These are phyloP conservation scores for Hofmannophila pseudospretella DNA, from an alignment of 2,888 invertebrate genomes.

Conservation along the genomic window DNA sequence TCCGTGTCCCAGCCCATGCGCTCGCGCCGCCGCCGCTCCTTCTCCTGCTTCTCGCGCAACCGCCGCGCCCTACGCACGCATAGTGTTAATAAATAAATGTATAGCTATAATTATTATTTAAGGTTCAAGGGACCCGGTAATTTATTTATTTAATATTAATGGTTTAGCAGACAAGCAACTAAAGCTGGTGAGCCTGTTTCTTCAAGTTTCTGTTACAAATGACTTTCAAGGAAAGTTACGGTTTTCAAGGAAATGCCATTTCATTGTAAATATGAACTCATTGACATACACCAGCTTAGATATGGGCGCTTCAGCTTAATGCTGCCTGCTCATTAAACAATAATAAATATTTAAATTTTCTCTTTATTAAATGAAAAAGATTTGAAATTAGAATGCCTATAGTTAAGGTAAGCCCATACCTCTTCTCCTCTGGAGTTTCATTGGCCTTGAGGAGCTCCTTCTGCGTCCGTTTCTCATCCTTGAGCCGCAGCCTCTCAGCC, in stretches of 20 bases:
- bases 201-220: no score
- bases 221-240: no score
- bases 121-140: not conserved
- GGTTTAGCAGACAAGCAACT: not conserved
- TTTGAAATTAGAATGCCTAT: no score
- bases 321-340: no score
- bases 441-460: conserved; percentile 90
- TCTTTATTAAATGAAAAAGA: no score
- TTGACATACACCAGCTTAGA: no score
- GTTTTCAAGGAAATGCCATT: no score
- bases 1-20: conserved; percentile 99
- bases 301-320: no score
- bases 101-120: not conserved
- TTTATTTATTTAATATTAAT: not conserved
- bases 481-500: conserved; percentile 81
- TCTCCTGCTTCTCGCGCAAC: conserved; percentile 92
- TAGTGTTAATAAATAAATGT: not conserved
- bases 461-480: conserved; percentile 81
- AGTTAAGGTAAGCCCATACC: no score
- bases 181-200: no score
- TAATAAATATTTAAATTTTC: no score
- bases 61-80: conserved; percentile 77
- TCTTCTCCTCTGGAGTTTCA: conserved; percentile 97
- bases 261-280: no score
- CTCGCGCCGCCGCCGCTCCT: conserved; percentile 91